Base-by-base conservation (phyloP, 2,888 invertebrate genomes). In the Agrilus mali region DNA sequence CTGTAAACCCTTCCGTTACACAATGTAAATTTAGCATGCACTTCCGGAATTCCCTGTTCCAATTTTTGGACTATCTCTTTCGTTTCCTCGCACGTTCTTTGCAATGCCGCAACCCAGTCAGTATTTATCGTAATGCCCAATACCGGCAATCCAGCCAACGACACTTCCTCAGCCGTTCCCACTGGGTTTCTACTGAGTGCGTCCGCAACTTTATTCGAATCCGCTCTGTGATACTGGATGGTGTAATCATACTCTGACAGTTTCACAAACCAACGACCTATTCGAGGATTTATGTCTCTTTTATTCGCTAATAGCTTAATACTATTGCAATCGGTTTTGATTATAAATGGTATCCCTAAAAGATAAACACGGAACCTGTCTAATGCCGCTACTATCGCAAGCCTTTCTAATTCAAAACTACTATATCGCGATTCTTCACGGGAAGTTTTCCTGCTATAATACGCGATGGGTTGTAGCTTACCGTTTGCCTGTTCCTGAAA, bases 101-200 rank as follows among this genome's bases (percentile, higher is more conserved):
- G 17, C 5, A 17, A 17, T 4, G 17, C 17, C 17, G 17, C 17
- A 5, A 17, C 5, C 17, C 51, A 53, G n/a, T 53, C 49, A 1
- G 45, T 46, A 12, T 40, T 48, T 8, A 49, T 40, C 3, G 33
- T 36, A 15, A 50, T 47, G 1, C 47, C 47, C 15, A 48, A 34
- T 12, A 51, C 20, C 10, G 49, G 48, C 22, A 48, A 33, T 12
- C 48, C 41, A 1, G 44, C 22, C 4, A 50, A 10, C 8, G 16
- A 32, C 6, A 33, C 40, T 13, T 52, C 46, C 38, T 43, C 36
- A 3, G n/a, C 43, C 7, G 17, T 13, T 22, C 48, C 45, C 1
- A 49, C 47, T 5, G 50, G 48, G 40, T 43, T 43, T 33, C 47
- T 22, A 37, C 47, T 52, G 8, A 50, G 35, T 1, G 31, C 33